Evolutionary conservation across 2,888 invertebrate species (phyloP), one percentile per base, ranked within the genome.

Genomic region (Dusona sp.): DNA sequence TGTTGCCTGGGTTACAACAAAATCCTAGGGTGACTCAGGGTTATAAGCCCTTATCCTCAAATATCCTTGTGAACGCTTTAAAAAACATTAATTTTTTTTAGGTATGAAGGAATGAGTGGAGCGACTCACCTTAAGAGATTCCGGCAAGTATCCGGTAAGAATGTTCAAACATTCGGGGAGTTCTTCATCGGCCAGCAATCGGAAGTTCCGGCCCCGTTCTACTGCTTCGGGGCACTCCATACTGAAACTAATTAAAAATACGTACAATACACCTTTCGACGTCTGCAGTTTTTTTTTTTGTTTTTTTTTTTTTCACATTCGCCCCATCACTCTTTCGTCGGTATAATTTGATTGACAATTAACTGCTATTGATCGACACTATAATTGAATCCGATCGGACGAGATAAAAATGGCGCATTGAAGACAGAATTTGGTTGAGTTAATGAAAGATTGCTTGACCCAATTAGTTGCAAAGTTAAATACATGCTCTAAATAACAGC

Each of bases 131-230:
- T 98, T 98, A 92, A 98, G 95, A 93, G 98, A 97, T 95, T 97
- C 97, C 93, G 98, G 98, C 95, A 98, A 96, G 95, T 97, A 97
- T 95, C 96, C 96, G 94, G 96, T 96, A 94, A 98, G 96, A 94
- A 97, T 95, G 94, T 97, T 96, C 95, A 97, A 96, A 94, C 98
- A 96, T 94, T 96, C 96, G 94, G 97, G 97, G 95, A 98, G 96
- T 96, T 98, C 97, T 94, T 97, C 97, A 96, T 97, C 97, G 95
- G 96, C 95, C 94, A 97, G 97, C 96, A 98, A 96, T 96, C 97
- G 97, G 95, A 98, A 98, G 96, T 97, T 97, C 96, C 96, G 91
- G 88, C 94, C 94, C 88, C 91, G 92, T 91, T 93, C 92, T 89
- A 93, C 90, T 90, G 91, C 92, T 89, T 91, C 91, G 85, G 92